Conservation (phyloP, 1,140 invertebrate genomes). For the Drosophila repletoides region DNA sequence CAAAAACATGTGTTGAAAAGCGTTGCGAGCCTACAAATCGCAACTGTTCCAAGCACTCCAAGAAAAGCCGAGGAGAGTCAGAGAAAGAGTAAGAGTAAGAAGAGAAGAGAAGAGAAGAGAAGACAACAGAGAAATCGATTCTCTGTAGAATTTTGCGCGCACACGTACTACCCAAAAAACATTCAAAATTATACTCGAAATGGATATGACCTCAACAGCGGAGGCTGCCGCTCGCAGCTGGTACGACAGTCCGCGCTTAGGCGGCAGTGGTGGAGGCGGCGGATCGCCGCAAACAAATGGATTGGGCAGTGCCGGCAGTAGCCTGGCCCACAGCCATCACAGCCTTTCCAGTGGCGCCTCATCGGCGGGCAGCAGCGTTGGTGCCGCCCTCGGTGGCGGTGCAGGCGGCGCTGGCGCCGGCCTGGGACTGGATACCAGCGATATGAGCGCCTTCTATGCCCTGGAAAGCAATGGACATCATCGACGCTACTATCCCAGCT, state of each 20-base stretch:
- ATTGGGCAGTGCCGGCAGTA: constrained; percentile 67
- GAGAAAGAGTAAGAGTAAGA: not conserved
- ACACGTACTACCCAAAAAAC: constrained; percentile 60
- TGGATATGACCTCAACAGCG: constrained; percentile 83
- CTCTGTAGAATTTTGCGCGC: constrained; percentile 48
- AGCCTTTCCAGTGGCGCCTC: constrained; percentile 72
- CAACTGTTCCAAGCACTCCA: constrained; percentile 5
- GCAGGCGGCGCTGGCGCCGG: constrained; percentile 51
- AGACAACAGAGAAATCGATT: constrained; percentile 13
- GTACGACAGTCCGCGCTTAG: constrained; percentile 81
- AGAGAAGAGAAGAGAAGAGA: not conserved
- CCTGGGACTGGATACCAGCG: constrained; percentile 74
- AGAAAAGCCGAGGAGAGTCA: not conserved
- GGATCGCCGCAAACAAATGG: constrained; percentile 78
- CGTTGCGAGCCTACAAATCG: constrained; percentile 3
- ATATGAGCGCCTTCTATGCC: constrained; percentile 82
- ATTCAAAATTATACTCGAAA: constrained; percentile 82
- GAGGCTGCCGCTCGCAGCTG: constrained; percentile 82
- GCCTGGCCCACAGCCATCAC: constrained; percentile 76
- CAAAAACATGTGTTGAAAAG: constrained; percentile 45
- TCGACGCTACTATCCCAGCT: constrained; percentile 81
- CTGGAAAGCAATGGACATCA: constrained; percentile 81
- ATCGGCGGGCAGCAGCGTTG: constrained; percentile 66
- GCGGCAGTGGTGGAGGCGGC: constrained; percentile 65
- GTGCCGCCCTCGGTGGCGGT: constrained; percentile 61